Evolutionary conservation across 2,888 invertebrate genomes (phyloP).

Genomic region (Steromphala cineraria): DNA sequence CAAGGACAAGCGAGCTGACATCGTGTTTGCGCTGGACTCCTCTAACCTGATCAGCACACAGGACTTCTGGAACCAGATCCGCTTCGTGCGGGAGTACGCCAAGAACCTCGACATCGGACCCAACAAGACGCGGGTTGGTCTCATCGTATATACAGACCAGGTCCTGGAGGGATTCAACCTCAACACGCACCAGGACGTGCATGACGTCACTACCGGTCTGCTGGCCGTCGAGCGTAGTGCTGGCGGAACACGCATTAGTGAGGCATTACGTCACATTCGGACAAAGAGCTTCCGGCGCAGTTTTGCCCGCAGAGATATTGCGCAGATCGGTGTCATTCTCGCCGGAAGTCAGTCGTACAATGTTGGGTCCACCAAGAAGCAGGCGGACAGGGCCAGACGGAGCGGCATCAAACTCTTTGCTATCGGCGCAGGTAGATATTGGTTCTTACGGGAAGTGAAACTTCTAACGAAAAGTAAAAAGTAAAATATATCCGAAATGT

Average conservation of each 20-base stretch:
- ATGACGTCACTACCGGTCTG: constrained; percentile 49
- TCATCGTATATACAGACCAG: constrained; percentile 61
- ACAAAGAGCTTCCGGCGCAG: constrained; percentile 59
- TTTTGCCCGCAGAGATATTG: constrained; percentile 46
- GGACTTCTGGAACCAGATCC: constrained; percentile 62
- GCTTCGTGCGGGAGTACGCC: constrained; percentile 60
- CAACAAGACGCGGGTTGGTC: constrained; percentile 56
- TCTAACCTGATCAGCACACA: constrained; percentile 55
- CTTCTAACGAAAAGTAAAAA: background rate
- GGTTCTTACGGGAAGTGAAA: background rate
- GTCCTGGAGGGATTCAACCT: constrained; percentile 55
- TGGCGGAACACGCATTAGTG: constrained; percentile 47
- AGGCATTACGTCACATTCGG: constrained; percentile 51
- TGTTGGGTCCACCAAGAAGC: constrained; percentile 46
- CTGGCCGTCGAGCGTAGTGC: constrained; percentile 48
- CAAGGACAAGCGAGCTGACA: constrained; percentile 48
- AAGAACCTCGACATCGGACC: constrained; percentile 54
- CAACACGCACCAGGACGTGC: constrained; percentile 42
- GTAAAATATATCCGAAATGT: too few species aligned
- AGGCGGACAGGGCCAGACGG: constrained; percentile 53
- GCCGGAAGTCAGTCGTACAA: constrained; percentile 57
- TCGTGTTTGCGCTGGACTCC: constrained; percentile 63
- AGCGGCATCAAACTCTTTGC: constrained; percentile 62
- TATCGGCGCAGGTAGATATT: constrained; percentile 52
- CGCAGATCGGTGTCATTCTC: constrained; percentile 61